Evolutionary conservation across 2,113 vertebrate genomes (phyloP).

Genomic region (Tringa solitaria): DNA sequence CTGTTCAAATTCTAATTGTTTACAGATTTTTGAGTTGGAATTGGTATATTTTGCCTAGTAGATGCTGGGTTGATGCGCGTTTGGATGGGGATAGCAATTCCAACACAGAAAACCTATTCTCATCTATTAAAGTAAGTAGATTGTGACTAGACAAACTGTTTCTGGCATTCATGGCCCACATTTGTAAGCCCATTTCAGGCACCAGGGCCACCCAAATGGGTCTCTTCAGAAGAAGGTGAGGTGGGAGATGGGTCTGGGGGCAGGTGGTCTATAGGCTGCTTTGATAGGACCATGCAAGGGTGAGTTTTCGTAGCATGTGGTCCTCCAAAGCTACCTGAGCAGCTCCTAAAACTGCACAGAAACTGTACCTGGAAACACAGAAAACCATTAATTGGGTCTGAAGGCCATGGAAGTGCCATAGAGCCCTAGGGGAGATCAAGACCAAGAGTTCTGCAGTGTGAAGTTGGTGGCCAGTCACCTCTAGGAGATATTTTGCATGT

Average conservation of each 20-base stretch:
- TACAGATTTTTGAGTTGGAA: not conserved
- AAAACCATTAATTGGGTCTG: not conserved
- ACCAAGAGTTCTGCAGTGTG: not conserved
- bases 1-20: not conserved
- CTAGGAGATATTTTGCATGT: accelerated
- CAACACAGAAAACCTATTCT: not conserved
- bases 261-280: not conserved
- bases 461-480: not conserved
- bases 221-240: not conserved
- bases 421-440: not conserved
- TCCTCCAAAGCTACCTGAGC: not conserved
- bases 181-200: not conserved
- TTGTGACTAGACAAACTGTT: not conserved
- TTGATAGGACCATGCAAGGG: not conserved
- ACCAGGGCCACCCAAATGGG: not conserved
- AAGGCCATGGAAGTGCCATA: not conserved
- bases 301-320: not conserved
- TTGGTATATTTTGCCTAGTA: not conserved
- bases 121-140: not conserved
- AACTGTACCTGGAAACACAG: not conserved
- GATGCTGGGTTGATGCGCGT: not conserved
- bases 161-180: not conserved
- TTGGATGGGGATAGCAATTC: not conserved
- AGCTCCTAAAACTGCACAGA: not conserved
- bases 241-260: not conserved